Evolutionary conservation across 2,888 invertebrate genomes (phyloP).

Genomic region (Acronicta aceris): DNA sequence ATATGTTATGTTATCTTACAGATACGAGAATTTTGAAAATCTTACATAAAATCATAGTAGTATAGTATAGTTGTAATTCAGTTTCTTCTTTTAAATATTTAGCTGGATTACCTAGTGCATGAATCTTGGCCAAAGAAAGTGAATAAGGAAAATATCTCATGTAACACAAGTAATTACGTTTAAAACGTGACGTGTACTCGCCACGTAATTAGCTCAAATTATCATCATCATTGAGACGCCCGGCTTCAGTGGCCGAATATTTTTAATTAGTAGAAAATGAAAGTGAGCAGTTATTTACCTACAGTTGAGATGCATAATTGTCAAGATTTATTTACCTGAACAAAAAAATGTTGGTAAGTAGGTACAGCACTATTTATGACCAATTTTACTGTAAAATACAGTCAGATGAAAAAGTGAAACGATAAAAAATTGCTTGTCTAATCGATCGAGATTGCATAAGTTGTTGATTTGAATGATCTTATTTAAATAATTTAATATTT

Average conservation of each 20-base stretch:
- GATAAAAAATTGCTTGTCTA: neutral
- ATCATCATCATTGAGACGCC: slow-evolving; percentile 39
- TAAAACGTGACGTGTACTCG: slow-evolving; percentile 37
- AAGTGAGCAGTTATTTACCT: slow-evolving; percentile 49
- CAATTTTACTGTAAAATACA: slow-evolving; percentile 7
- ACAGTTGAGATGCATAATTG: slow-evolving; percentile 32
- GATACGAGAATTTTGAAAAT: too few relatives aligned
- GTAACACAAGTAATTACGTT: slow-evolving; percentile 42
- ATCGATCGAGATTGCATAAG: neutral
- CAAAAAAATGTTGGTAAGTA: too few relatives aligned
- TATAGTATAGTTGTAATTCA: too few relatives aligned
- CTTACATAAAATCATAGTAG: too few relatives aligned
- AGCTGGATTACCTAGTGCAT: neutral
- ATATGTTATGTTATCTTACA: too few relatives aligned
- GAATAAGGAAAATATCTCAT: slow-evolving; percentile 39
- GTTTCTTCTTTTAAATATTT: neutral
- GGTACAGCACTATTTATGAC: too few relatives aligned
- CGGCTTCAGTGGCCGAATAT: slow-evolving; percentile 41
- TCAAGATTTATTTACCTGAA: slow-evolving; percentile 34
- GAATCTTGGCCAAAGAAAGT: slow-evolving; percentile 34
- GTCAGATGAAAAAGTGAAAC: slow-evolving; percentile 6
- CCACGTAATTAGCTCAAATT: slow-evolving; percentile 52
- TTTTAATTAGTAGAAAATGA: slow-evolving; percentile 67
- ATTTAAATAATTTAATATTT: too few relatives aligned
- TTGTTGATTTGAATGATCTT: neutral